These are phyloP conservation scores for silkworm (Bombyx mori) DNA, from an alignment of 1,140 invertebrate species.

Conservation along the genomic window DNA sequence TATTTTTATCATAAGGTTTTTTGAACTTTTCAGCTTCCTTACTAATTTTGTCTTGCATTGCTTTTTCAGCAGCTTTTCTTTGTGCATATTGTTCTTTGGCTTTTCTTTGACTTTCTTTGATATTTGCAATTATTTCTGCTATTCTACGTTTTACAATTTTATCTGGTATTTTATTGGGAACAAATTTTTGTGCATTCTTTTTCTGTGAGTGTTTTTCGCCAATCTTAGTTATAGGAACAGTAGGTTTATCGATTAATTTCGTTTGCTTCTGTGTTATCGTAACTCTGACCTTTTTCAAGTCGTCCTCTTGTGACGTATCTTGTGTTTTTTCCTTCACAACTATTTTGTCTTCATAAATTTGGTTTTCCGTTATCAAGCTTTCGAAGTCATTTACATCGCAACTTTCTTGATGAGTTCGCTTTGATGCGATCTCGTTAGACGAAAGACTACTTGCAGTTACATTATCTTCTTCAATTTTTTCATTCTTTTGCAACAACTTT, in stretches of 20 bases:
- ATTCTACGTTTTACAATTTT: too few relatives aligned
- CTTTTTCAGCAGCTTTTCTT: too few relatives aligned
- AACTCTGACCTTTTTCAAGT: constrained; percentile 26
- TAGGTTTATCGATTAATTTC: constrained; percentile 20
- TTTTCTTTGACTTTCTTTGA: too few relatives aligned
- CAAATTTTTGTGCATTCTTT: too few relatives aligned
- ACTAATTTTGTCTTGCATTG: too few relatives aligned
- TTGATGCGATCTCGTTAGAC: constrained; percentile 62
- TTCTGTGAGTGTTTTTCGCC: too few relatives aligned
- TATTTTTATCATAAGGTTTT: background rate
- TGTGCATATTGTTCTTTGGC: background rate
- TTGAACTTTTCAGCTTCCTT: too few relatives aligned
- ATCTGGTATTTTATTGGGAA: too few relatives aligned
- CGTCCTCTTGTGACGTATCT: constrained; percentile 55
- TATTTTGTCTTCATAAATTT: constrained; percentile 71
- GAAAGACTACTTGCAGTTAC: constrained; percentile 12
- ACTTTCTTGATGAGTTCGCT: constrained; percentile 60
- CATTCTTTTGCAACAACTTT: constrained; percentile 44
- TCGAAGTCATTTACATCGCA: constrained; percentile 69
- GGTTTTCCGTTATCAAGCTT: constrained; percentile 70
- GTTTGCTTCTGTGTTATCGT: constrained; percentile 6
- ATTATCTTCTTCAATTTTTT: constrained; percentile 39
- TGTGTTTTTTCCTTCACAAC: constrained; percentile 69
- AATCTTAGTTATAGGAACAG: too few relatives aligned
- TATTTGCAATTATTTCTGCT: too few relatives aligned